phyloP scores from a whole-genome alignment of 2,888 invertebrate species.

The Agonopterix subpropinquella region DNA sequence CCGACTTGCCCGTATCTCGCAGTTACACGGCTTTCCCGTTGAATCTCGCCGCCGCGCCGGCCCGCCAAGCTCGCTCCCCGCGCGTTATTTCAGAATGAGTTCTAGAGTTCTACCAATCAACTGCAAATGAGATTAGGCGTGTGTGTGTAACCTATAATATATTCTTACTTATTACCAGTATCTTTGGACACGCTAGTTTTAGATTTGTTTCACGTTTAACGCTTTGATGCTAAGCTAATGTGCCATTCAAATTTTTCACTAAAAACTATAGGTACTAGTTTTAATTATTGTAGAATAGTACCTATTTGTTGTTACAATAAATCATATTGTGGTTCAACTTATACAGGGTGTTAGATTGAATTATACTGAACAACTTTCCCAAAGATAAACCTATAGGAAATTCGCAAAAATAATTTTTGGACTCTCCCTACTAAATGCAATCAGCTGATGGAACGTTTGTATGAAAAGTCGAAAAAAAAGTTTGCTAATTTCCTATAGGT shows the following conservation, averaged over 20 bases:
- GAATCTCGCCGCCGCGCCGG: background rate
- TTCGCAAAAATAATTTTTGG: too few species aligned
- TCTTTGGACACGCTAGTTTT: constrained; percentile 3
- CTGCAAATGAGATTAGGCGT: constrained; percentile 25
- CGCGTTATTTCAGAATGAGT: constrained; percentile 11
- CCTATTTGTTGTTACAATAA: too few species aligned
- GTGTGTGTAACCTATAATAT: constrained; percentile 13
- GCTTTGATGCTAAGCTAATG: background rate
- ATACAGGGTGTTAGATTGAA: too few species aligned
- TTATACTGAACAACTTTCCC: too few species aligned
- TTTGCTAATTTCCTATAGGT: too few species aligned
- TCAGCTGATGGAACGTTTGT: too few species aligned
- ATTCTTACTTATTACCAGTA: constrained; percentile 5
- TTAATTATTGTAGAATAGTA: too few species aligned
- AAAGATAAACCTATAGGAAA: too few species aligned
- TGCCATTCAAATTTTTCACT: background rate
- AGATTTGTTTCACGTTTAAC: constrained; percentile 5
- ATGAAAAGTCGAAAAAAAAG: too few species aligned
- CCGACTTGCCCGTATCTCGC: constrained; percentile 1
- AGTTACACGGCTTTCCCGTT: background rate
- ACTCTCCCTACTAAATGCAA: too few species aligned
- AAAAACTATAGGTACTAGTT: too few species aligned
- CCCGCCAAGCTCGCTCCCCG: background rate
- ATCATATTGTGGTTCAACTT: too few species aligned
- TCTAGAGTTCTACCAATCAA: constrained; percentile 18